phyloP scores from a whole-genome alignment of 2,797 vertebrate species.

The Oreonectes daqikongensis region DNA sequence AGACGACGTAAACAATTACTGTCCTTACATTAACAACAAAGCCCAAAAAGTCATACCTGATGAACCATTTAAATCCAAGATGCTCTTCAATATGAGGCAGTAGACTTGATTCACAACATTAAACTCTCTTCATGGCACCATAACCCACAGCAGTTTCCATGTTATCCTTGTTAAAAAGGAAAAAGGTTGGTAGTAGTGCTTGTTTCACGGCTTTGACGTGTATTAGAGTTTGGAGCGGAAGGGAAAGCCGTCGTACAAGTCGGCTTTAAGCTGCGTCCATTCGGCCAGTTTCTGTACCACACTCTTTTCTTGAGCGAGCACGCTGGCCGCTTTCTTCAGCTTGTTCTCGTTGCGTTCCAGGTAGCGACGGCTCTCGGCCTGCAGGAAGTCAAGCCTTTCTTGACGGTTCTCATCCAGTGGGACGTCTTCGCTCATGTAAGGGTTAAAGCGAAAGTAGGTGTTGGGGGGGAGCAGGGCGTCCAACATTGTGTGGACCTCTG shows the following conservation, averaged over 20 bases:
- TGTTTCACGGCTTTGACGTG: neutral
- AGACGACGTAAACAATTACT: neutral
- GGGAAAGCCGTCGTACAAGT: conserved; percentile 91
- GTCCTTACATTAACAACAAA: neutral
- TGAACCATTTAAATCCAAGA: neutral
- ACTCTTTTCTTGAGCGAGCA: conserved; percentile 86
- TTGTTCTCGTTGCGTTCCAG: conserved; percentile 92
- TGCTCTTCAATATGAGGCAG: conserved; percentile 17
- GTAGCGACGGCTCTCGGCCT: conserved; percentile 85
- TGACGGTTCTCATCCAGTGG: conserved; percentile 89
- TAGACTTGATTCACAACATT: neutral
- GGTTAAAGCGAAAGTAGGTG: conserved; percentile 97
- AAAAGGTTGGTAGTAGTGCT: conserved; percentile 6
- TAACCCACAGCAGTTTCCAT: neutral
- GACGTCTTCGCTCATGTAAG: conserved; percentile 91
- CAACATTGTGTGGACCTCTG: conserved; percentile 96
- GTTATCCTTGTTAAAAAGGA: neutral
- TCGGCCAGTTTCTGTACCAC: conserved; percentile 86
- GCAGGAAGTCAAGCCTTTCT: conserved; percentile 89
- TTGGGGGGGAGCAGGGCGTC: conserved; percentile 90
- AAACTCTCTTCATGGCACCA: neutral
- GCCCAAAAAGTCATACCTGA: neutral
- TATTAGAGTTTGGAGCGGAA: conserved; percentile 78
- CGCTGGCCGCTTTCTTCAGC: conserved; percentile 85
- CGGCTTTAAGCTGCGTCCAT: conserved; percentile 88